Conservation (phyloP, 2,888 invertebrate genomes). For the Bimastos eiseni region DNA sequence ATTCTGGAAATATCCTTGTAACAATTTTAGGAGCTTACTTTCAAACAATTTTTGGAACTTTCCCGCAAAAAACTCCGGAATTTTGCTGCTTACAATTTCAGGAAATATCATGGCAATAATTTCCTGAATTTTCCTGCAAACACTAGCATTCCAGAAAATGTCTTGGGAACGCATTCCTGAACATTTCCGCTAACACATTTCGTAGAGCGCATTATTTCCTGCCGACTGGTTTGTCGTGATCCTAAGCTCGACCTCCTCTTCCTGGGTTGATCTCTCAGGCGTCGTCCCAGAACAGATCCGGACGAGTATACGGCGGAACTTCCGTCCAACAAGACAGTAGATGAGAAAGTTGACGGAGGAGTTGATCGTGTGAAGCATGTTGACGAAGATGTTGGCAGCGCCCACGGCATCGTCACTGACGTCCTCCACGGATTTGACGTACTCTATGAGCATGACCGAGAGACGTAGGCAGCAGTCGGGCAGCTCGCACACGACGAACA, state of each 20-base stretch:
- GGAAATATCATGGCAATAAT: too few relatives aligned
- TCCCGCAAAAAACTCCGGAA: background rate
- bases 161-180: background rate
- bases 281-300: conserved; percentile 30
- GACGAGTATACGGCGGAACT: conserved; percentile 42
- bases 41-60: too few relatives aligned
- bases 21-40: too few relatives aligned
- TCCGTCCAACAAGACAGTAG: conserved; percentile 44
- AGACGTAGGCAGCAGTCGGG: conserved; percentile 38
- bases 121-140: too few relatives aligned
- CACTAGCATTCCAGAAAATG: too few relatives aligned
- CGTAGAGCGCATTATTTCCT: background rate
- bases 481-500: conserved; percentile 41
- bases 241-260: background rate
- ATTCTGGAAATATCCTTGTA: background rate
- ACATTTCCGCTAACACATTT: background rate
- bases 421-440: background rate
- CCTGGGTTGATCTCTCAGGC: background rate
- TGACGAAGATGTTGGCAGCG: conserved; percentile 37
- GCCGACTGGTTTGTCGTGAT: background rate
- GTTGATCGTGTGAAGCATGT: conserved; percentile 42
- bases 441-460: conserved; percentile 29
- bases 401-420: background rate
- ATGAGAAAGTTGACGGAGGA: conserved; percentile 44
- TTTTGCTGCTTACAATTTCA: background rate